Evolutionary conservation across 1,140 invertebrate genomes (phyloP), one percentile per base, ranked within the genome.

Genomic region (Radopholus similis): DNA sequence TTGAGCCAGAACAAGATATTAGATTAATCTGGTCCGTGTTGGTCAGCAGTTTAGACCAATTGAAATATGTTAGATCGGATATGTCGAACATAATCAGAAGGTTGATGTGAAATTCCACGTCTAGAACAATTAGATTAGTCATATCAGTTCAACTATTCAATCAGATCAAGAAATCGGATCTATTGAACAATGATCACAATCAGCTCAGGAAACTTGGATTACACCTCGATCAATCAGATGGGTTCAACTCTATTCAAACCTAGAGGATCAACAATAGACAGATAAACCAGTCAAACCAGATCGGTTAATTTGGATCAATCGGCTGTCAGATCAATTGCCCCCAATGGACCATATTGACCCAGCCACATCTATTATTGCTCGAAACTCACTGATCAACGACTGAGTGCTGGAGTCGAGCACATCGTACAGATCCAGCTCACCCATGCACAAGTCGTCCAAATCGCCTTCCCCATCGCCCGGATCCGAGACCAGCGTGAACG

Each of bases 371-470:
- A n/a, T n/a, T n/a, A n/a, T n/a, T n/a, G n/a, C n/a, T n/a, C n/a
- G 5, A 35, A 9, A 64, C 32, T 66, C 68, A 66, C 64, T 68
- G 11, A 66, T 64, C 18, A 66, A 13, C 2, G 38, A 70, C 18
- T 66, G 64, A 1, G 23, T 26, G 4, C 64, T 28, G 26, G 59
- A 28, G 51, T 70, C 28, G 26, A 69, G 37, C 21, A 69, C 26
- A 11, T 69, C 51, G 18, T 34, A 28, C 42, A 69, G 34, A 37
- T 54, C 47, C 21, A 69, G 28, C 69, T 69, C 64, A 37, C 32
- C 67, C 23, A 69, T 54, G 53, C 67, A 54, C 40, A 69, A 57
- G 35, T 69, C 67, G 40, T 69, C 67, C n/a, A 68, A 69, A 38
- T 69, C 67, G 3, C 44, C 51, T 32, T 71, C 30, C 5, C 56